phyloP scores from a whole-genome alignment of 1,140 invertebrate genomes.

The Pseudoatta argentina region DNA sequence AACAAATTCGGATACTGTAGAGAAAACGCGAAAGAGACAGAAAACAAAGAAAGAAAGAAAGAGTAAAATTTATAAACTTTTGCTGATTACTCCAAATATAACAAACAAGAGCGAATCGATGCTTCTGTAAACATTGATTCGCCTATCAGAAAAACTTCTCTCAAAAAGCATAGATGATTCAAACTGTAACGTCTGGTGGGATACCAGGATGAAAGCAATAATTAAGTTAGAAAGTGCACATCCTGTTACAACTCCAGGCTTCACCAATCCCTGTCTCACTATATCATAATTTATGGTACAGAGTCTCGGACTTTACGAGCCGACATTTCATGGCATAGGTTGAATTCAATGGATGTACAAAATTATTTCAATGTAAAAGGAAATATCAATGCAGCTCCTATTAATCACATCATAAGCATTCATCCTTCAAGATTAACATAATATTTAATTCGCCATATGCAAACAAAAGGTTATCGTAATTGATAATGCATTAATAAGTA shows the following conservation, averaged over 20 bases:
- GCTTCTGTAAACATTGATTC: background rate
- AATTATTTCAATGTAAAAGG: constrained; percentile 26
- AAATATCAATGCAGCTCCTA: constrained; percentile 40
- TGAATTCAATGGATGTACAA: constrained; percentile 36
- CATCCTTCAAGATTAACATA: constrained; percentile 41
- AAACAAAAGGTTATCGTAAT: constrained; percentile 27
- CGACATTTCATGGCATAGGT: constrained; percentile 29
- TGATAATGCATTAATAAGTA: constrained; percentile 27
- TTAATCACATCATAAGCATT: constrained; percentile 21
- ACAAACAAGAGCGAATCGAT: background rate
- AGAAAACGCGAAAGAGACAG: background rate
- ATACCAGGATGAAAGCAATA: constrained; percentile 34
- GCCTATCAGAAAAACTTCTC: constrained; percentile 7
- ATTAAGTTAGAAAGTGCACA: constrained; percentile 53
- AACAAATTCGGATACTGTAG: background rate
- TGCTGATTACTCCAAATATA: background rate
- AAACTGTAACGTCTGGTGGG: background rate
- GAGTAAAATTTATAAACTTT: background rate
- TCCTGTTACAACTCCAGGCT: constrained; percentile 30
- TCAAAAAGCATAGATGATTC: background rate
- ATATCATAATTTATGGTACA: constrained; percentile 45
- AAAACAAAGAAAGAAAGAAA: background rate
- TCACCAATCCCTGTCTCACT: constrained; percentile 24
- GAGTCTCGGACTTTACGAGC: constrained; percentile 34
- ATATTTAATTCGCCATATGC: constrained; percentile 16